Percentiles rank a stretch among this genome's conserved stretches.
These are phyloP conservation scores for Eupithecia vulgata DNA, from an alignment of 2,888 invertebrate genomes.

Conservation along the genomic window DNA sequence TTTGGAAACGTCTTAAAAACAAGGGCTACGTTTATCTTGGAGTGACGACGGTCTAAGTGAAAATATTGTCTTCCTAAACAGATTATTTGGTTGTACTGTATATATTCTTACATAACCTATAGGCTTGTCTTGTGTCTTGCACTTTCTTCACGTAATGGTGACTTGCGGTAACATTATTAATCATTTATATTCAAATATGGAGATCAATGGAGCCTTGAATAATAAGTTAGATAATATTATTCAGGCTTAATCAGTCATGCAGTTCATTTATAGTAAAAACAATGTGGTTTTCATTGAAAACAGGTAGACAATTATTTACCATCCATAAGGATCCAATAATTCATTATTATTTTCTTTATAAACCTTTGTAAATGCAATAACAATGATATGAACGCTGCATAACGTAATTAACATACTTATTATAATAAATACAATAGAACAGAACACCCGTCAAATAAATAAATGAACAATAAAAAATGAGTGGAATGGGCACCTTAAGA, in stretches of 20 bases:
- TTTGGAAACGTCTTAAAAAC: neutral
- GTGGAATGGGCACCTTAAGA: neutral
- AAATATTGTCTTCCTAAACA: neutral
- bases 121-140: conserved; percentile 30
- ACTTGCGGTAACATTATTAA: conserved; percentile 28
- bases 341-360: neutral
- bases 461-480: neutral
- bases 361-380: neutral
- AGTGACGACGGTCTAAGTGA: neutral
- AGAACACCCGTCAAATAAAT: neutral
- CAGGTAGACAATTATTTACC: neutral
- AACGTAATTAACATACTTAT: neutral
- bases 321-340: neutral
- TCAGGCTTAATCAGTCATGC: neutral
- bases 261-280: neutral
- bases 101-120: conserved; percentile 36
- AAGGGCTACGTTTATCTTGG: neutral
- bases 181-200: conserved; percentile 27
- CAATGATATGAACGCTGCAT: neutral
- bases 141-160: conserved; percentile 35
- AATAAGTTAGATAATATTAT: conserved; percentile 15
- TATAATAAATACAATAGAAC: neutral
- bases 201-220: conserved; percentile 18
- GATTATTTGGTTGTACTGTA: conserved; percentile 1
- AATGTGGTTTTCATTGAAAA: conserved; percentile 6